Conservation (phyloP, 2,888 invertebrate genomes). For the Ophion ellenae region DNA sequence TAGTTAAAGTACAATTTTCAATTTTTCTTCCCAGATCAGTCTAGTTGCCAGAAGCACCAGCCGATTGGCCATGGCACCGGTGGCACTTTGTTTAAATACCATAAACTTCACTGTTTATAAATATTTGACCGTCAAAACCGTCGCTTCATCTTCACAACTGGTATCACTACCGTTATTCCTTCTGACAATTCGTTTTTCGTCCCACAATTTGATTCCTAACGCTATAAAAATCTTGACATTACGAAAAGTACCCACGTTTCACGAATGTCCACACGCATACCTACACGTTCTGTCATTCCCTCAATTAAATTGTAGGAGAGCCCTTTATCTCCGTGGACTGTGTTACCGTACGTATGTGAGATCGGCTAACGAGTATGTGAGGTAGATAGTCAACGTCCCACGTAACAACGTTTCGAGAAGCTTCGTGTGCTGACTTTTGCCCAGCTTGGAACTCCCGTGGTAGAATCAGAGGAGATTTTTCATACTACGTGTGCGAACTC, state of each 20-base stretch:
- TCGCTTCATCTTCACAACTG: not conserved
- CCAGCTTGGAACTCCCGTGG: constrained; percentile 42
- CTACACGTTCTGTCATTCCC: not conserved
- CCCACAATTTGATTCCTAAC: not conserved
- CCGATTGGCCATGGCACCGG: no score
- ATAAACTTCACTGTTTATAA: not conserved
- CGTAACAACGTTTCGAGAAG: constrained; percentile 24
- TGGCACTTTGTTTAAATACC: not conserved
- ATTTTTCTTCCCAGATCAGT: no score
- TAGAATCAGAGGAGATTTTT: constrained; percentile 40
- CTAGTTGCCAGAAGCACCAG: no score
- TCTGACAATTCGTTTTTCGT: not conserved
- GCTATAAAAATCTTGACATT: not conserved
- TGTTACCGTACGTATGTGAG: not conserved
- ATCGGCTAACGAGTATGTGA: constrained; percentile 38
- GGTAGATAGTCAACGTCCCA: constrained; percentile 15
- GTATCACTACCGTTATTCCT: not conserved
- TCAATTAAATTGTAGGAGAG: not conserved
- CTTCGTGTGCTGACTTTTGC: constrained; percentile 45
- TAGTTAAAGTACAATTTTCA: no score
- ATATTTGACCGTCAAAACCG: not conserved
- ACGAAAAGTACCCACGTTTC: not conserved
- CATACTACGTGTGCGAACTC: constrained; percentile 57
- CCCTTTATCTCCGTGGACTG: constrained; percentile 2
- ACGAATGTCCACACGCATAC: constrained; percentile 6